phyloP scores from a whole-genome alignment of 1,140 invertebrate genomes.

The Lucilia sericata region DNA sequence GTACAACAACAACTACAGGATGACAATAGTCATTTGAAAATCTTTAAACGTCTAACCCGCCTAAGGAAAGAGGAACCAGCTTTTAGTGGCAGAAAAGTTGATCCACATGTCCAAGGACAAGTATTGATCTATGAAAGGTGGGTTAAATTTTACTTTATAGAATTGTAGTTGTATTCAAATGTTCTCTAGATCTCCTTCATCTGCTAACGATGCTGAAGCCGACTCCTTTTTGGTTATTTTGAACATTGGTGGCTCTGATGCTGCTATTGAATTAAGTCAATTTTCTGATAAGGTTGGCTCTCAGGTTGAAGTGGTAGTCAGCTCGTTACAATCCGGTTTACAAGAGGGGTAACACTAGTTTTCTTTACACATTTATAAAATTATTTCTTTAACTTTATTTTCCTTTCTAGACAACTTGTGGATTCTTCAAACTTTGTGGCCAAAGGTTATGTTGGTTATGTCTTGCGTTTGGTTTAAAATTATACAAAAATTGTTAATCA shows the following conservation, averaged over 20 bases:
- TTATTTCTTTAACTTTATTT: not conserved
- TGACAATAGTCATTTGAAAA: constrained; percentile 50
- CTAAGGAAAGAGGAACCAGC: constrained; percentile 48
- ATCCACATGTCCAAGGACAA: constrained; percentile 29
- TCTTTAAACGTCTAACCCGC: constrained; percentile 49
- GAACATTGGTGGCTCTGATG: constrained; percentile 42
- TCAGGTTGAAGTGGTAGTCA: constrained; percentile 72
- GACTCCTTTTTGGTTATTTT: constrained; percentile 41
- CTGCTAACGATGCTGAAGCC: not conserved
- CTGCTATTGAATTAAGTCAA: not conserved
- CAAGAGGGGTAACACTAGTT: constrained; percentile 63
- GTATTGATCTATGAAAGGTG: constrained; percentile 61
- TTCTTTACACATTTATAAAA: not conserved
- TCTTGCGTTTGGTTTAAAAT: constrained; percentile 30
- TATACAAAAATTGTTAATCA: not conserved
- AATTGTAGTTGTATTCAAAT: not conserved
- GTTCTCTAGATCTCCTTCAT: not conserved
- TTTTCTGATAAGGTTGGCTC: constrained; percentile 23
- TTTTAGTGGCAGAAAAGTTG: constrained; percentile 39
- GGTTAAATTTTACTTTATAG: constrained; percentile 14
- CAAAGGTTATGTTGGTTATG: constrained; percentile 43
- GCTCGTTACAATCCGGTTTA: constrained; percentile 67
- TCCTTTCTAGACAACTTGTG: constrained; percentile 33
- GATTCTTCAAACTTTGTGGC: constrained; percentile 30
- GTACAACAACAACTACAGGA: constrained; percentile 63